These are phyloP conservation scores for Aricia artaxerxes DNA, from an alignment of 2,888 invertebrate genomes.

Conservation along the genomic window DNA sequence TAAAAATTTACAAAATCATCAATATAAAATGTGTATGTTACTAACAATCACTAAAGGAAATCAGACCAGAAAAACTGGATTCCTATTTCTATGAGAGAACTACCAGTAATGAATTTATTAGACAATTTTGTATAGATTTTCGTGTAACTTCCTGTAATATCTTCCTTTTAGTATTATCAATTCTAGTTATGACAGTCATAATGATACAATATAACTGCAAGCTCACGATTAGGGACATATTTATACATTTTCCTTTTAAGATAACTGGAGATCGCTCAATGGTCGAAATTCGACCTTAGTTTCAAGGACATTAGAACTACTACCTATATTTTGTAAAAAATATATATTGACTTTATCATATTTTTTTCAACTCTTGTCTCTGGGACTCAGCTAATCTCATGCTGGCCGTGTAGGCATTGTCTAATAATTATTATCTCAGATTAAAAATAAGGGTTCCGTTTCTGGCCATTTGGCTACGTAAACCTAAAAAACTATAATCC, in stretches of 20 bases:
- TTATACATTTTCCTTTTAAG: not conserved
- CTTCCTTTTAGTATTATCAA: not conserved
- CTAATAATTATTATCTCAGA: no score
- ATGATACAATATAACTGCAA: not conserved
- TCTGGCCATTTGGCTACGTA: no score
- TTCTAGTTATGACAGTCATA: not conserved
- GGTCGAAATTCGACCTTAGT: no score
- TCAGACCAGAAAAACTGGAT: conserved; percentile 3
- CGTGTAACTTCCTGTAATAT: not conserved
- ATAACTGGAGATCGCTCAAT: not conserved
- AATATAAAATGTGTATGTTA: not conserved
- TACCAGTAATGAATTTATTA: not conserved
- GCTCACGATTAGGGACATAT: not conserved
- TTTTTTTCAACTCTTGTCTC: no score
- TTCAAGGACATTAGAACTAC: no score
- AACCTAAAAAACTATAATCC: no score
- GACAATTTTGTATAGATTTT: not conserved
- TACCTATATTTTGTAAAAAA: no score
- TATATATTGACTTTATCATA: no score
- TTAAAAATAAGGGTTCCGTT: no score
- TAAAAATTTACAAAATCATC: not conserved
- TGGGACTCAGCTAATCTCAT: no score
- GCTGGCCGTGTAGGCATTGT: no score
- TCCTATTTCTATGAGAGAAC: not conserved
- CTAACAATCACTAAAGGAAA: not conserved